A percentile compares a stretch with the other conserved stretches of the same genome.
Conservation (phyloP, 2,888 invertebrate species). For the Rhorus exstirpatorius region DNA sequence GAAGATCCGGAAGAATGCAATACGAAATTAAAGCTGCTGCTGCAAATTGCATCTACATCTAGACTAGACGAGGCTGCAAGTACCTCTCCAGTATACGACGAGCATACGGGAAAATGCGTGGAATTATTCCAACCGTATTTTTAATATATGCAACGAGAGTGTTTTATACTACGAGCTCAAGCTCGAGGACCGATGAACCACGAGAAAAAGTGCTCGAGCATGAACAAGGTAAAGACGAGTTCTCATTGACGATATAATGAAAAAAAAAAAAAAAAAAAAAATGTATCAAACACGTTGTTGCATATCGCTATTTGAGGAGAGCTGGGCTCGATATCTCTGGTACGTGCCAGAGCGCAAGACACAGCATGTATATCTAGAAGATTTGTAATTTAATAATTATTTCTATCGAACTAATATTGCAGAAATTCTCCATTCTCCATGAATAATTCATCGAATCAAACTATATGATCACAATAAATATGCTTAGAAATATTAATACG, state of each 20-base stretch:
- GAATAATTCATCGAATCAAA: too few species aligned
- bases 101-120: conserved; percentile 43
- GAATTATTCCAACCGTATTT: conserved; percentile 60
- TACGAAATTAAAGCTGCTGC: conserved; percentile 5
- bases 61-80: conserved; percentile 21
- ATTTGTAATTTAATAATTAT: too few species aligned
- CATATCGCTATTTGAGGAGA: background rate
- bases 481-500: too few species aligned
- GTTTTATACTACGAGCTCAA: background rate
- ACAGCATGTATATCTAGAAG: too few species aligned
- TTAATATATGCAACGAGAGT: conserved; percentile 45
- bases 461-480: too few species aligned
- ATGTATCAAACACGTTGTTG: conserved; percentile 41
- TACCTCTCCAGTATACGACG: conserved; percentile 17
- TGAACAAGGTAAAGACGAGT: conserved; percentile 29
- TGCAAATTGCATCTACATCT: conserved; percentile 26
- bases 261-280: conserved; percentile 42
- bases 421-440: too few species aligned
- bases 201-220: conserved; percentile 39
- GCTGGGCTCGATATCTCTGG: too few species aligned
- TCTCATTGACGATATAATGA: conserved; percentile 61
- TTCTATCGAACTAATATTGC: too few species aligned
- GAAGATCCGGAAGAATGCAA: conserved; percentile 9
- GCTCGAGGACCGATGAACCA: conserved; percentile 54
- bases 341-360: too few species aligned